Base-by-base conservation (phyloP, 2,113 vertebrate genomes). In the Psilopsiagon aurifrons region DNA sequence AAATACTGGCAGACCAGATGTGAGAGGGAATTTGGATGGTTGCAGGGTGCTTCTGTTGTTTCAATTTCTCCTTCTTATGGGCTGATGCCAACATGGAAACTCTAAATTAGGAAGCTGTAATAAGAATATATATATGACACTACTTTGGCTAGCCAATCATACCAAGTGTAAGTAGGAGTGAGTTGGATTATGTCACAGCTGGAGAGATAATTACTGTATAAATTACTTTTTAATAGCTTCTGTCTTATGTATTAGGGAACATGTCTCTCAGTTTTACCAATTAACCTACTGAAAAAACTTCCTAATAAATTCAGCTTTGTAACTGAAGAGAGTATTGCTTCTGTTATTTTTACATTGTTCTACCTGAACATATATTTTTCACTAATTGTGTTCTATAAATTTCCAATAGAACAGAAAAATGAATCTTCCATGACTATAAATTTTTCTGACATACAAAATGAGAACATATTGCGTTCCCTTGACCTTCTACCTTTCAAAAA, bases 191-290 rank as follows among this genome's bases (percentile, higher is more conserved):
- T 95, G 79, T 94, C 89, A 92, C 90, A 97, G 91, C 85, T 91
- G 95, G 73, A 91, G 74, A 81, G 41, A 91, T 83, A 94, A 95
- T 97, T 96, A 93, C 83, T 87, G 44, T 87, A 91, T 96, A 93
- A 96, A 96, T 96, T 94, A 76, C 69, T 85, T 54, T 87, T 87
- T 96, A 92, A 92, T 96, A 96, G 66, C 24, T 82, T 89, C 94
- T 89, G 52, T 93, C 80, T 70, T 73, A 69, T 82, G 73, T 92
- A 81, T 93, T 86, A 93, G 49, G 41, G n/a, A 86, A 82, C 52
- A 49, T 46, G 83, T 91, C 69, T 95, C 49, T 84, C 46, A 88
- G 69, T 91, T 93, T 92, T 92, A 69, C 86, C 86, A 95, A 84
- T 92, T 96, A 96, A 95, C 80, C 57, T 93, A 76, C 69, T 79